Conservation (phyloP, 2,797 vertebrate species). For the Antennarius maculatus region DNA sequence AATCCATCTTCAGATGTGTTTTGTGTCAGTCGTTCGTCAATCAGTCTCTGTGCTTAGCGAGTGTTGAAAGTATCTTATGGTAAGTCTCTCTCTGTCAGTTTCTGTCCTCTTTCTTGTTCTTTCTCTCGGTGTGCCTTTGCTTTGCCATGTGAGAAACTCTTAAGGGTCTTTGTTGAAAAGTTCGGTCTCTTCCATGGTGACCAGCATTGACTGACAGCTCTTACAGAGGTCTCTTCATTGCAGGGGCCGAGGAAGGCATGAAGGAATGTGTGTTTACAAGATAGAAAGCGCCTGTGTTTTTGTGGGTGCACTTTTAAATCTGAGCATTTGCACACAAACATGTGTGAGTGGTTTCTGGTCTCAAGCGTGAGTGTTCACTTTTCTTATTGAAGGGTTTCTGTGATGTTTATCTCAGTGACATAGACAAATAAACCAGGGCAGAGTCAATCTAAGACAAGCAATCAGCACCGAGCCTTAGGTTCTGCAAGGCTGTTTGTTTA, state of each 20-base stretch:
- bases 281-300: slow-evolving; percentile 32
- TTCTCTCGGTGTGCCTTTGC: slow-evolving; percentile 59
- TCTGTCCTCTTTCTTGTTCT: slow-evolving; percentile 66
- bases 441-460: slow-evolving; percentile 76
- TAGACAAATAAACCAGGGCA: slow-evolving; percentile 83
- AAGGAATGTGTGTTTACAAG: slow-evolving; percentile 58
- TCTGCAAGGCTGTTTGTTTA: slow-evolving; percentile 82
- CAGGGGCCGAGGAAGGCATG: slow-evolving; percentile 70
- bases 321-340: slow-evolving; percentile 31
- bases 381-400: slow-evolving; percentile 80
- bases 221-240: slow-evolving; percentile 82
- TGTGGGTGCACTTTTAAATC: slow-evolving; percentile 41
- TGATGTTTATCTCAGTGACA: slow-evolving; percentile 85
- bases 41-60: slow-evolving; percentile 53
- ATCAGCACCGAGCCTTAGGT: slow-evolving; percentile 71
- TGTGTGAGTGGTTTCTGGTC: slow-evolving; percentile 44
- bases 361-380: slow-evolving; percentile 68
- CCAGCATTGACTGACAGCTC: slow-evolving; percentile 80
- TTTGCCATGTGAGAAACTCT: slow-evolving; percentile 76
- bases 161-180: slow-evolving; percentile 77
- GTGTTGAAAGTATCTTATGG: slow-evolving; percentile 51
- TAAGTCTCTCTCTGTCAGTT: slow-evolving; percentile 63
- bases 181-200: slow-evolving; percentile 78
- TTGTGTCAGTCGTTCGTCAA: slow-evolving; percentile 56
- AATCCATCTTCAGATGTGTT: slow-evolving; percentile 67